Conservation (phyloP, 2,888 invertebrate genomes). For the Gastrophysa polygoni region DNA sequence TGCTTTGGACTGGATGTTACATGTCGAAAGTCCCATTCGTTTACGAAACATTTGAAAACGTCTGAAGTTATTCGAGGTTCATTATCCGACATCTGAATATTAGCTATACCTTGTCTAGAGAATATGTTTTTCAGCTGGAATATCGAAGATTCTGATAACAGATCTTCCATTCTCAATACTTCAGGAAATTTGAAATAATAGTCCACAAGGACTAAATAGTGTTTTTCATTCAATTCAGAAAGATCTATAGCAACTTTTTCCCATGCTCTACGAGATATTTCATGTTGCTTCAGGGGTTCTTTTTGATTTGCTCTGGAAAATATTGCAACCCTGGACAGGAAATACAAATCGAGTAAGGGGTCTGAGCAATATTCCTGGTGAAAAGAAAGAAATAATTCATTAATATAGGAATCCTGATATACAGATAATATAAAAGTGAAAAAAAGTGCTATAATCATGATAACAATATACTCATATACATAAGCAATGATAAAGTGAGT, state of each 20-base stretch:
- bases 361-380: no score
- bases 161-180: not conserved
- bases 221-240: not conserved
- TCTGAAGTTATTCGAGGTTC: not conserved
- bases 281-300: no score
- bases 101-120: not conserved
- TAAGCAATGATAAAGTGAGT: no score
- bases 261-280: no score
- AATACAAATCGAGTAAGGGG: no score
- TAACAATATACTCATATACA: no score
- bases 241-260: not conserved
- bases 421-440: no score
- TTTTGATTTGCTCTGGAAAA: no score
- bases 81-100: constrained; percentile 5
- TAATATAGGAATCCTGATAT: no score
- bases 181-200: not conserved
- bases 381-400: no score
- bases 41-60: not conserved
- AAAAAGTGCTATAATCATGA: no score
- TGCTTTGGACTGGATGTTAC: not conserved
- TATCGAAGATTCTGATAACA: not conserved
- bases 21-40: not conserved
- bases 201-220: not conserved
- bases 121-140: not conserved
- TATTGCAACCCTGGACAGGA: no score